Evolutionary conservation across 2,797 vertebrate genomes (phyloP).

Genomic region (Phoxinus dragarum): DNA sequence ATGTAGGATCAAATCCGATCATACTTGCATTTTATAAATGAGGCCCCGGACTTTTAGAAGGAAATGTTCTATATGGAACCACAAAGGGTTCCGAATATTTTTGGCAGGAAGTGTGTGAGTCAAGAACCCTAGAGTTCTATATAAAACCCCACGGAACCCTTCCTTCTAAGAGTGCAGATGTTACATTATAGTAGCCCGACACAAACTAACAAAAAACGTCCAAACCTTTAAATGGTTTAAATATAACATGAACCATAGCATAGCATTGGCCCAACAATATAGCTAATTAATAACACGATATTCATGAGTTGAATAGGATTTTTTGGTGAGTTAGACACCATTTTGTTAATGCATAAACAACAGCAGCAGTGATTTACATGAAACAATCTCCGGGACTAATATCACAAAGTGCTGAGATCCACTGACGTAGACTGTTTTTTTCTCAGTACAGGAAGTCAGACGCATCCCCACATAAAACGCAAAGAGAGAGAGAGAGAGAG

Average conservation of each 20-base stretch:
- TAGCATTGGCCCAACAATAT: not conserved
- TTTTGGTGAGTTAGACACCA: no score
- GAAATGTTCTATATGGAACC: not conserved
- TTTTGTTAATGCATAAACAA: not conserved
- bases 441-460: conserved; percentile 55
- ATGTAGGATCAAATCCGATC: no score
- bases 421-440: not conserved
- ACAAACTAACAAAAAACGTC: not conserved
- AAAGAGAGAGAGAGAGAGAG: conserved; percentile 30
- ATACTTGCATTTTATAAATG: no score
- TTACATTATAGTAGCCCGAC: not conserved
- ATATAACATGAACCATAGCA: no score
- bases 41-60: no score
- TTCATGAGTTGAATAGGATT: not conserved
- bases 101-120: no score
- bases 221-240: not conserved
- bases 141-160: not conserved
- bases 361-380: not conserved
- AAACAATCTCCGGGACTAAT: not conserved
- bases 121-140: no score
- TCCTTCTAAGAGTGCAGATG: not conserved
- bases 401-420: not conserved
- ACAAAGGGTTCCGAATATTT: no score
- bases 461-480: conserved; percentile 26
- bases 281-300: not conserved